Evolutionary conservation across 1,140 invertebrate species (phyloP), one percentile per base, ranked within the genome.

Genomic region (Ceratina japonica): DNA sequence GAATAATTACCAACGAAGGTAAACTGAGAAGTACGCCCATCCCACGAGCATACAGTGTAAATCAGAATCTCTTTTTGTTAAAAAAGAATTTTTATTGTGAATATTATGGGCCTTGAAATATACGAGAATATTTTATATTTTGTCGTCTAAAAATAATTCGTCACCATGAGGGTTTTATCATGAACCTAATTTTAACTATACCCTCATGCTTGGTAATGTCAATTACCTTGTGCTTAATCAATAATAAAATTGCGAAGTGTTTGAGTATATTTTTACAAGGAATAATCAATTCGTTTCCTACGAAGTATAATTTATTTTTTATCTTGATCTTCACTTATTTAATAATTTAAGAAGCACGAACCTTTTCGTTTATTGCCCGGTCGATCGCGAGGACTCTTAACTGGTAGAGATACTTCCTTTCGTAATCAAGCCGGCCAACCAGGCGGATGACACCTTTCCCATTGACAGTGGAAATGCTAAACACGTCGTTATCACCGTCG

Each of bases 361-460:
- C 96, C 93, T 90, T 95, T 92, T 76, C 96, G 94, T 90, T 97
- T 94, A 92, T 97, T 0, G 97, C 96, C 31, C 97, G 93, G 91
- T 98, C 97, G 0, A 97, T 94, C 2, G 97, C 97, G 76, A 98
- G 89, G 13, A 98, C 94, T 84, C 96, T 93, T 54, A 98, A 90
- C 91, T 98, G 97, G 90, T 98, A 97, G 1, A 98, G 91, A 63
- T 96, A 97, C 92, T 98, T 97, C 62, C 93, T 94, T 88, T 98
- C 98, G 88, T 98, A 98, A 92, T 98, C 97, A 68, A 98, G 93
- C 18, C 93, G 90, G 54, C 95, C 95, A 63, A 95, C 94, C 12
- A 98, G 93, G 78, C 95, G 94, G 37, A 98, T 93, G 0, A 98
- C 94, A n/a, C 97, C 97, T 94, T 97, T 97, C 3, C 97, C 97